Evolutionary conservation across 2,113 vertebrate genomes (phyloP), one percentile per base, ranked within the genome.

Genomic region (Cranoglanis bouderius): DNA sequence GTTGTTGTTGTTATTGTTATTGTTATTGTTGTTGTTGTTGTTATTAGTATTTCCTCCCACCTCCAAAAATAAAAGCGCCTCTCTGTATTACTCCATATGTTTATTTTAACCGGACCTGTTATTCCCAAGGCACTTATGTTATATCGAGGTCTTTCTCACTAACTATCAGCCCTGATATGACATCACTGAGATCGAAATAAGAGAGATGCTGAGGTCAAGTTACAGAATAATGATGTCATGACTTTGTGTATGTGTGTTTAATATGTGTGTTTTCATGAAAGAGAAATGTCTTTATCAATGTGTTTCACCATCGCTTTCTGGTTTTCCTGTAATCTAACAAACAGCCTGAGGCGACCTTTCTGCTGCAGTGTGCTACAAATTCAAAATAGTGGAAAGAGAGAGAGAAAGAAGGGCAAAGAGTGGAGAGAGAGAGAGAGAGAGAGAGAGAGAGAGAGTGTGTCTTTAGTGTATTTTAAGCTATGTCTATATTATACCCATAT

Each of bases 321-420:
- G 19, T 16, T 38, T 38, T 84, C 24, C 26, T 21, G 26, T 80
- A 29, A 57, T 32, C 35, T 86, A 29, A 43, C 35, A 43, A 86
- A 77, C 6, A 6, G 14, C 51, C 38, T 38, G 6, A 35, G 13
- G 19, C 82, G 61, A 70, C 77, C 86, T 80, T 87, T 24, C 57
- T 70, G 35, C 63, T 82, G 61, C 86, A 82, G 88, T 55, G 74
- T 81, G 38, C 49, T 51, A 32, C 57, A 16, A 46, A 72, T 82
- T 49, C 82, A 67, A 63, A 24, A 80, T 21, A 67, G 29, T 70
- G 19, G 7, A 43, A 43, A 26, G 9, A 75, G 19, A 10, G 24
- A 40, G 6, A 40, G 19, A 38, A 10, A 57, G 6, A 65, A 38
- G 6, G 29, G 38, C 55, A 21, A 19, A 43, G 51, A n/a, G 53